Evolutionary conservation across 2,797 vertebrate genomes (phyloP).

Genomic region (Malurus leucopterus): DNA sequence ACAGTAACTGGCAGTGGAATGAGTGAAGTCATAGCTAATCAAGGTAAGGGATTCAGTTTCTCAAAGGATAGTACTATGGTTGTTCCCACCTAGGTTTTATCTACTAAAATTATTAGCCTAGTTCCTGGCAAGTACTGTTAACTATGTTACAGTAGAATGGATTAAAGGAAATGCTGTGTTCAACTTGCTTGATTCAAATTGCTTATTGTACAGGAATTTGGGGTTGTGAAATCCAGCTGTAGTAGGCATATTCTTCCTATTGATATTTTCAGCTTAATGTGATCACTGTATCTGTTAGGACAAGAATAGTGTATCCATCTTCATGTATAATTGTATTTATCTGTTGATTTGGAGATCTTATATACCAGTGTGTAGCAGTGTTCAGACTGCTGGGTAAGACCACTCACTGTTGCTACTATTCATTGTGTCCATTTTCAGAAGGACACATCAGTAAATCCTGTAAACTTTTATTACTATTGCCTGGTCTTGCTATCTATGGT

Average conservation of each 20-base stretch:
- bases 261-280: neutral
- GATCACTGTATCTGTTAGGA: neutral
- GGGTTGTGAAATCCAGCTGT: neutral
- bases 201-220: neutral
- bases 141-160: neutral
- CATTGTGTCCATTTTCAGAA: neutral
- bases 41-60: slow-evolving; percentile 74
- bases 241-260: neutral
- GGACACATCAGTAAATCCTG: neutral
- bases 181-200: neutral
- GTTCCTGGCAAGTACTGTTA: neutral
- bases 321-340: neutral
- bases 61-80: neutral
- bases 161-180: neutral
- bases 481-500: neutral
- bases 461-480: neutral
- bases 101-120: neutral
- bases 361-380: neutral
- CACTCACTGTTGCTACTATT: neutral
- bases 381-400: neutral
- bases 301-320: neutral
- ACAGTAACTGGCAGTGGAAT: slow-evolving; percentile 91
- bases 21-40: slow-evolving; percentile 94
- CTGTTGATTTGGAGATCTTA: neutral
- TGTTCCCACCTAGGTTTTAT: neutral